Evolutionary conservation across 2,113 vertebrate species (phyloP).

Genomic region (Columbina picui): DNA sequence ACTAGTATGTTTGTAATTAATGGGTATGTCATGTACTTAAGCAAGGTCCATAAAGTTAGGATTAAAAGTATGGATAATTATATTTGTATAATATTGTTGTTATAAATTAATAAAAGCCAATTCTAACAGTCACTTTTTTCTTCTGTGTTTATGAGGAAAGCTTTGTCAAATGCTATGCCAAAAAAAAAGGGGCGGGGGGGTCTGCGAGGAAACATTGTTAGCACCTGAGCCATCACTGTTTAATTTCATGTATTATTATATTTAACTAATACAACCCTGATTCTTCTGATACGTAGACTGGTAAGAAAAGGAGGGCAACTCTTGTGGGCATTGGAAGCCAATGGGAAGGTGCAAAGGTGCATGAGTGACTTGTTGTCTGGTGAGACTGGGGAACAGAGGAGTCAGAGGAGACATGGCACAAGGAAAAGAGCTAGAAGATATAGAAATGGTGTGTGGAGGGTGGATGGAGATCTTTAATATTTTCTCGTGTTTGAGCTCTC

Average conservation of each 20-base stretch:
- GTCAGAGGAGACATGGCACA: background rate
- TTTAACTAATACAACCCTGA: background rate
- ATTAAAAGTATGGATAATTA: background rate
- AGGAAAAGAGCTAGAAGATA: background rate
- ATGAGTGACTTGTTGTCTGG: background rate
- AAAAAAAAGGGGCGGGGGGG: background rate
- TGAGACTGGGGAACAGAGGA: accelerated
- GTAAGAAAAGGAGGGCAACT: background rate
- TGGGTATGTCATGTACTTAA: background rate
- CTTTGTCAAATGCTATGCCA: background rate
- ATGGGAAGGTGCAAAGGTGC: background rate
- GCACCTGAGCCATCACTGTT: background rate
- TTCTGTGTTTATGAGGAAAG: background rate
- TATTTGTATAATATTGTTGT: background rate
- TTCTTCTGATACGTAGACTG: background rate
- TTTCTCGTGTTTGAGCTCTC: background rate
- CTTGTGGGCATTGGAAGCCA: background rate
- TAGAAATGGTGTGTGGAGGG: background rate
- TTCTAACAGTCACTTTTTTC: background rate
- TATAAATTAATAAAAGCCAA: background rate
- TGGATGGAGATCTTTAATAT: background rate
- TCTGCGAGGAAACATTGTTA: background rate
- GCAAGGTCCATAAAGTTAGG: background rate
- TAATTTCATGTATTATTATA: background rate
- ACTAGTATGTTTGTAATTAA: background rate